Conservation (phyloP, 2,113 vertebrate species). For the Nannobrachium achirus region DNA sequence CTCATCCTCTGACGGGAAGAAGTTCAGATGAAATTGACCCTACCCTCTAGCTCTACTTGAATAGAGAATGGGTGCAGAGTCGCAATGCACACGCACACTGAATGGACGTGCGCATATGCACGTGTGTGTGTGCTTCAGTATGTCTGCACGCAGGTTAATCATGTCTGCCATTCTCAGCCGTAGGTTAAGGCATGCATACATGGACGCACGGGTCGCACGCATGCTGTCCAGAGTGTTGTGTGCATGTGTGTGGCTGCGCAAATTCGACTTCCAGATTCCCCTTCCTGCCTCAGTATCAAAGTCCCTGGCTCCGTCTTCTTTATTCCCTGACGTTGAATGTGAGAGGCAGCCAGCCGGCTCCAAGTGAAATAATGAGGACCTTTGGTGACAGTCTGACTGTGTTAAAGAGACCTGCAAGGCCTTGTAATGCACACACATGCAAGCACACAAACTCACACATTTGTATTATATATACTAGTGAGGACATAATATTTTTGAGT, state of each 20-base stretch:
- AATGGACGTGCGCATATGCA: neutral
- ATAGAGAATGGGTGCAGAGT: constrained; percentile 1
- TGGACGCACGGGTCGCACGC: too few species aligned
- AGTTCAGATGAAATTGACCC: constrained; percentile 29
- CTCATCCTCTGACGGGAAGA: constrained; percentile 15
- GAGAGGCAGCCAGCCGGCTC: constrained; percentile 33
- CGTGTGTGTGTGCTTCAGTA: neutral
- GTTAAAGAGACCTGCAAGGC: constrained; percentile 31
- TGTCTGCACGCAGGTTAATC: neutral
- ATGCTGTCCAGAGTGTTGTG: too few species aligned
- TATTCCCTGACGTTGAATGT: constrained; percentile 23
- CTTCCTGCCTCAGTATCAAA: constrained; percentile 34
- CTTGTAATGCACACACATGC: neutral
- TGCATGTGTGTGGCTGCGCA: neutral
- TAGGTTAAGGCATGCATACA: too few species aligned
- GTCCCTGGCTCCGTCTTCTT: constrained; percentile 20
- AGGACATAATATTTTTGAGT: too few species aligned
- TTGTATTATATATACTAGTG: too few species aligned
- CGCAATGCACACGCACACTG: neutral
- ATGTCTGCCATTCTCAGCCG: too few species aligned
- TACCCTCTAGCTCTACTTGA: constrained; percentile 14
- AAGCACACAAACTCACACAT: neutral
- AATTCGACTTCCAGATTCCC: constrained; percentile 19
- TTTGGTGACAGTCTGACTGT: constrained; percentile 42
- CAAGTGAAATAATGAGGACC: constrained; percentile 47